Evolutionary conservation across 2,888 invertebrate species (phyloP).

Genomic region (Cotesia congregata): DNA sequence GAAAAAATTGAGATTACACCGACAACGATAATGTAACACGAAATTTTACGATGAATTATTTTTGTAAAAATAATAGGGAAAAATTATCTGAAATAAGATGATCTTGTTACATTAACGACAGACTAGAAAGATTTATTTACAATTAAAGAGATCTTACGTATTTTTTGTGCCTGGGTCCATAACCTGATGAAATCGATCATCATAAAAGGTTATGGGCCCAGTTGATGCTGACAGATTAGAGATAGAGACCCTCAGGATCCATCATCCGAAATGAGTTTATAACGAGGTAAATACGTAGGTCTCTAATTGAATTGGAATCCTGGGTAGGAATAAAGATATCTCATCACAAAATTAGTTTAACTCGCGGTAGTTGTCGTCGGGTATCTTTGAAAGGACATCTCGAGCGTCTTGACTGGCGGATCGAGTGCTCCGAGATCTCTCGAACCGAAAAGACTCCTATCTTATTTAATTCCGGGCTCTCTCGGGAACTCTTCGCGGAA

Average conservation of each 20-base stretch:
- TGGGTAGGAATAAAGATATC: constrained; percentile 10
- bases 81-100: too few species aligned
- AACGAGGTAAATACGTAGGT: not conserved
- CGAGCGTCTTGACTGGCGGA: constrained; percentile 1
- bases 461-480: not conserved
- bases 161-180: too few species aligned
- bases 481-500: not conserved
- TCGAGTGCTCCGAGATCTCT: constrained; percentile 11
- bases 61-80: too few species aligned
- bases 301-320: constrained; percentile 10
- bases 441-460: not conserved
- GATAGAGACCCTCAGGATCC: too few species aligned
- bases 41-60: too few species aligned
- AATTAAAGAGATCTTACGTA: too few species aligned
- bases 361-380: constrained; percentile 9
- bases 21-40: too few species aligned
- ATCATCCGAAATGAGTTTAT: not conserved
- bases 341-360: constrained; percentile 18
- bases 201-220: too few species aligned
- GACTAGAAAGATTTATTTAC: too few species aligned
- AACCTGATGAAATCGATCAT: too few species aligned
- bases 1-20: constrained; percentile 22
- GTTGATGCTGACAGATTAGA: too few species aligned
- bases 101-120: too few species aligned
- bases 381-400: constrained; percentile 29